Conservation (phyloP, 2,113 vertebrate genomes). For the Gnathonemus longibarbis region DNA sequence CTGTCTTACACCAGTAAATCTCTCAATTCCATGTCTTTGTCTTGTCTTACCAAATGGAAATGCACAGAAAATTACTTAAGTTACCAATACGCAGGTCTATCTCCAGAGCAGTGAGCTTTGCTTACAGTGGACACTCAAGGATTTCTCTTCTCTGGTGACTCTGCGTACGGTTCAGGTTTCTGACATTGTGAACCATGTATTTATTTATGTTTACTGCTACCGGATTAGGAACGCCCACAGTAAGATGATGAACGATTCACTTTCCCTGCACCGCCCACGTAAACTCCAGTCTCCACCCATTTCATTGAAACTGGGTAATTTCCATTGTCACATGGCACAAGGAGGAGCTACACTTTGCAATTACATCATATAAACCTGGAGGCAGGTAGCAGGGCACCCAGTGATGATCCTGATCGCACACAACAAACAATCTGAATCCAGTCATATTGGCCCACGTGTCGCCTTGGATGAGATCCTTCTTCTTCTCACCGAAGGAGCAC, state of each 20-base stretch:
- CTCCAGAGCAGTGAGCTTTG: neutral
- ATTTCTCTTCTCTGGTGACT: neutral
- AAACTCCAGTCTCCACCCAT: neutral
- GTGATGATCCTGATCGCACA: neutral
- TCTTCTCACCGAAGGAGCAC: conserved; percentile 19
- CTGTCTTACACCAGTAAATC: neutral
- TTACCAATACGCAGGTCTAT: neutral
- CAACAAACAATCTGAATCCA: neutral
- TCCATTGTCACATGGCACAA: neutral
- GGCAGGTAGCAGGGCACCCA: neutral
- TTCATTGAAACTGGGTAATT: neutral
- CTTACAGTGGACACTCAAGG: neutral
- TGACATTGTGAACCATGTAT: neutral
- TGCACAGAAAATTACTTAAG: neutral
- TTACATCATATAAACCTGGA: neutral
- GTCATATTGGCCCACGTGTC: neutral
- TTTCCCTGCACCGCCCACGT: neutral
- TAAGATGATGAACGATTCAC: neutral
- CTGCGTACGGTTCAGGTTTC: neutral
- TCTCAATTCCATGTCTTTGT: neutral
- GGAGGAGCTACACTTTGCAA: neutral
- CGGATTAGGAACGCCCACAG: neutral
- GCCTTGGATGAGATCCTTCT: neutral
- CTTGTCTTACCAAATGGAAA: neutral
- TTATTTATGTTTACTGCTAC: neutral